Evolutionary conservation across 2,113 vertebrate species (phyloP), one percentile per base, ranked within the genome.

Genomic region (Brachypodius melanocephalos): DNA sequence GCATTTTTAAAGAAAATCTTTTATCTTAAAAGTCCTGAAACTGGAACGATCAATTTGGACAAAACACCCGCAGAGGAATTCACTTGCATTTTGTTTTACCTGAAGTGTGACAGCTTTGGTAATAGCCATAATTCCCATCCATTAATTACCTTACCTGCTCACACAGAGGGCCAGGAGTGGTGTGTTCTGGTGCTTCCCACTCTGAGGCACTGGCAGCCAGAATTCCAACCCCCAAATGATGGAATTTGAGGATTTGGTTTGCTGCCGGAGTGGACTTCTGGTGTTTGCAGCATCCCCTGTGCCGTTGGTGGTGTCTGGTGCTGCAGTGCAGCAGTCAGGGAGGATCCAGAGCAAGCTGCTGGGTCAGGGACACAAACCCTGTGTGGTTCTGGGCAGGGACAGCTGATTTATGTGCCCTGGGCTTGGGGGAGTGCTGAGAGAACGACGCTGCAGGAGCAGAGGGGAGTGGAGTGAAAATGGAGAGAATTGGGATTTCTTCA

Each of bases 251-350:
- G 74, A 6, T 88, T 95, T 91, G 59, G 7, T 81, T 14, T 38
- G 62, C 80, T 72, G 26, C 31, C 67, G 36, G 43, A 9, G 55
- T 25, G 61, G 73, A n/a, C 19, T 52, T 63, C 12, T n/a, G 10
- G 2, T 14, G 63, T 82, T 93, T 93, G 87, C 78, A 78, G 93
- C 76, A 16, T 69, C 79, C 42, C 69, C 77, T 65, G 2, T 19
- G 59, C 86, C 19, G 1, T 2, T 36, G 38, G 90, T 59, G 88
- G 79, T 1, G 15, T n/a, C 52, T 89, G 91, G 66, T 89, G 8
- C 95, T 95, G 94, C 96, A 96, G 94, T 95, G 95, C 95, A 96
- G 95, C 80, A 96, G 25, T 0, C 20, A 21, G 73, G 51, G 84
- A 55, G 59, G 43, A 6, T 32, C 11, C 57, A 7, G 20, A 63